Base-by-base conservation (phyloP, 2,888 invertebrate genomes). In the Lochmaea crataegi region DNA sequence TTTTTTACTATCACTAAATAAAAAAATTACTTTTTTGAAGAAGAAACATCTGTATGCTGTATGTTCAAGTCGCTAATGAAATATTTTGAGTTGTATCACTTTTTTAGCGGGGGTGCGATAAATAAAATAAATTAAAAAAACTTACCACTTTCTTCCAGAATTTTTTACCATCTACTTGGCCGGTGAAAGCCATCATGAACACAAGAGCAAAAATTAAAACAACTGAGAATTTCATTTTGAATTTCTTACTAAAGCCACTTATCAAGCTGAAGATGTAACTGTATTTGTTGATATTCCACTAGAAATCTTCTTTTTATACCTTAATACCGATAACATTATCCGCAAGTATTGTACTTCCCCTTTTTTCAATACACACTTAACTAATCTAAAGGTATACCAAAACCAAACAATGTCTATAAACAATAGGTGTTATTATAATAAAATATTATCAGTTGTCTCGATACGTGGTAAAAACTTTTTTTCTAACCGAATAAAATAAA, bases 141-240 rank as follows among this genome's bases (percentile, higher is more conserved):
- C 72, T 70, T 48, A 75, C 72, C 61, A 75, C 5, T 70, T 66
- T 66, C 38, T 72, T 72, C 64, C 63, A 72, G 26, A 75, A 72
- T 4, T 66, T 72, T 10, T 70, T 75, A 45, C 72, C 64, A 38
- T 75, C 75, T 7, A 57, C 65, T 64, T 72, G 70, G 3, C 66
- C 66, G 38, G 45, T 70, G 16, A 72, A 64, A 14, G 58, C 66
- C 41, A 75, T 12, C 38, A 72, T 11, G 1, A 75, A 11, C n/a
- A 66, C 48, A 12, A 72, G n/a, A 9, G 69, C 53, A 16, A 72
- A 48, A 66, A 75, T 53, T 16, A 75, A 48, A 57, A 75, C 57
- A 32, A 75, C 12, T 16, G 72, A 75, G 1, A 72, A 42, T 65
- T 72, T 75, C 75, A 75, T 75, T 18, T 72, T 61, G 22, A 60